A percentile compares a stretch with the other conserved stretches of the same genome.
phyloP scores from a whole-genome alignment of 2,113 vertebrate genomes.

The Psittacula cyanocephala region DNA sequence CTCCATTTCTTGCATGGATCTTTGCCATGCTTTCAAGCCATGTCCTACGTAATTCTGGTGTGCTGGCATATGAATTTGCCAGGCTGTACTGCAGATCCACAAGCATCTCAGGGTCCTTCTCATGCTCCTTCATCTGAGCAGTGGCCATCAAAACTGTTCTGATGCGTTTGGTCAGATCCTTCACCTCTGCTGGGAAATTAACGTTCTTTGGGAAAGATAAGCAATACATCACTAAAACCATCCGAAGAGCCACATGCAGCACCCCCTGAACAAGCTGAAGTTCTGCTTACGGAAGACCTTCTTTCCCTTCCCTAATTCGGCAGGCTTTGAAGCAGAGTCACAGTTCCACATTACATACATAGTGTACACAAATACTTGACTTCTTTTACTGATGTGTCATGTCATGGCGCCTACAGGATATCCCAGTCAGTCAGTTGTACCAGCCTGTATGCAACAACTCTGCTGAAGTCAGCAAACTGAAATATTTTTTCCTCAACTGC shows the following conservation, averaged over 20 bases:
- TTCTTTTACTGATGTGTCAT: not conserved
- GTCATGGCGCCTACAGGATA: not conserved
- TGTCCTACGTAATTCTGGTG: constrained; percentile 92
- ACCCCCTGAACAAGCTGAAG: not conserved
- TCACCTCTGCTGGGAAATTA: constrained; percentile 94
- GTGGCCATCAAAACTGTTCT: constrained; percentile 97
- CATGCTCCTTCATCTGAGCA: constrained; percentile 98
- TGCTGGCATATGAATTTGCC: constrained; percentile 97
- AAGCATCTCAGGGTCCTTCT: constrained; percentile 98
- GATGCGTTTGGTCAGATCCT: constrained; percentile 96
- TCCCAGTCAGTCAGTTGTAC: not conserved
- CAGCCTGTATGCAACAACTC: not conserved
- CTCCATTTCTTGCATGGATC: constrained; percentile 93
- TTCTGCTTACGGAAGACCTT: not conserved
- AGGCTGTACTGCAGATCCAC: constrained; percentile 98
- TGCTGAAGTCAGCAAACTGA: not conserved
- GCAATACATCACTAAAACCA: constrained; percentile 31
- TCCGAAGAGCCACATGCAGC: not conserved
- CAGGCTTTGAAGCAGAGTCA: not conserved
- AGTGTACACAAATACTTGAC: not conserved
- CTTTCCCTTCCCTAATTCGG: not conserved
- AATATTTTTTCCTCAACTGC: not conserved
- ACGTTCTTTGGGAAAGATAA: constrained; percentile 87
- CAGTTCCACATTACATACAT: not conserved
- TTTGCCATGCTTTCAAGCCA: constrained; percentile 99